phyloP scores from a whole-genome alignment of 1,140 invertebrate species.

The Drosophila setifemur region DNA sequence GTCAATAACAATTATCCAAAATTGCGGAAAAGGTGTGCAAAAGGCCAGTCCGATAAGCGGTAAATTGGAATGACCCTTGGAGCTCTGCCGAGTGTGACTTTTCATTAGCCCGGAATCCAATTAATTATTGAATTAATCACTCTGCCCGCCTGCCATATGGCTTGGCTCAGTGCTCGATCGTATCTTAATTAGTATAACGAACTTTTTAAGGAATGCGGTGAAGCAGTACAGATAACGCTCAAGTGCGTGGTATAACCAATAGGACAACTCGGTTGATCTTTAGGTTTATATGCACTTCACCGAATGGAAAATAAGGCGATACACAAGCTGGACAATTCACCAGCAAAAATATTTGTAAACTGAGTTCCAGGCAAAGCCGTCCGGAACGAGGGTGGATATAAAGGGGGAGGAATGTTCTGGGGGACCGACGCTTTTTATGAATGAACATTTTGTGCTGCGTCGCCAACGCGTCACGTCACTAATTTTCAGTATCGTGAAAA shows the following conservation, averaged over 20 bases:
- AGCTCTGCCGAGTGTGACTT: conserved; percentile 2
- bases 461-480: conserved; percentile 41
- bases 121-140: conserved; percentile 22
- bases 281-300: background rate
- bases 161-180: conserved; percentile 10
- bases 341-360: conserved; percentile 23
- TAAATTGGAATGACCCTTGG: conserved; percentile 8
- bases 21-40: conserved; percentile 7
- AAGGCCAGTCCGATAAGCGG: conserved; percentile 19
- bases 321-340: no score
- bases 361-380: conserved; percentile 15
- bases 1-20: background rate
- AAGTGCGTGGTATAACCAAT: conserved; percentile 12
- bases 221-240: background rate
- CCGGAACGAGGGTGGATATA: background rate
- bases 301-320: background rate
- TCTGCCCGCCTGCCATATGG: conserved; percentile 19
- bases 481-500: conserved; percentile 13
- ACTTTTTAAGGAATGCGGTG: background rate
- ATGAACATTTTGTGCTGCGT: conserved; percentile 46
- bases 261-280: background rate
- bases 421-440: conserved; percentile 57
- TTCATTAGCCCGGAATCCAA: conserved; percentile 20
- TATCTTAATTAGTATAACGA: conserved; percentile 20
- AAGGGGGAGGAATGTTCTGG: background rate